Percentiles rank a stretch among this genome's conserved stretches.
Conservation (phyloP, 2,888 invertebrate species). For the Drosophila ezoana region DNA sequence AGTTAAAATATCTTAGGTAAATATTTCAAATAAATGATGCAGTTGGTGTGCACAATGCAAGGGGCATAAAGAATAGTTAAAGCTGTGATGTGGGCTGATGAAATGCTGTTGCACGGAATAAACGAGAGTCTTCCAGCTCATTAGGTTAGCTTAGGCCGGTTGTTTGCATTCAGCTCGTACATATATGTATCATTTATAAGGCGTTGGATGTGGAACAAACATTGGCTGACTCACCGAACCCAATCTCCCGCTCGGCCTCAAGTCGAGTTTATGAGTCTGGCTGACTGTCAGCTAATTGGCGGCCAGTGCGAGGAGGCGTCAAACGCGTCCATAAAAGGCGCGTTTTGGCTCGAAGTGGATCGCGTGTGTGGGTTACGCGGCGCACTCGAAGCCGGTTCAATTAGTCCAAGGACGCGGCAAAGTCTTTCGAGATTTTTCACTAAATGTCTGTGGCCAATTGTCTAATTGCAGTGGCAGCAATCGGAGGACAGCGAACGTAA, state of each 20-base stretch:
- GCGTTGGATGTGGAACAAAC: slow-evolving; percentile 11
- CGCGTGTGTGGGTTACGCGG: slow-evolving; percentile 40
- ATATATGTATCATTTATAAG: not conserved
- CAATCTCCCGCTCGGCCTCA: slow-evolving; percentile 13
- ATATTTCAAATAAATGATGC: no score
- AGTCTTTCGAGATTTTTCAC: not conserved
- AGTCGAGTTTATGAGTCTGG: slow-evolving; percentile 30
- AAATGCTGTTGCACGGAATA: slow-evolving; percentile 7
- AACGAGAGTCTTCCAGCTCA: not conserved
- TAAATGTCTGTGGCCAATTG: not conserved
- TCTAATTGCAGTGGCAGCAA: slow-evolving; percentile 88
- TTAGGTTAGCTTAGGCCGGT: no score
- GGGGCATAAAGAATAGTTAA: not conserved
- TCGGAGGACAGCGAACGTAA: slow-evolving; percentile 94
- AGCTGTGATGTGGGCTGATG: slow-evolving; percentile 8
- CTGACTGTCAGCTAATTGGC: slow-evolving; percentile 56
- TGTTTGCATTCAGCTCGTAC: not conserved
- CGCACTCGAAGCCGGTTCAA: slow-evolving; percentile 53
- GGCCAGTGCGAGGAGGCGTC: slow-evolving; percentile 58
- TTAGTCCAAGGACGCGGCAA: slow-evolving; percentile 56
- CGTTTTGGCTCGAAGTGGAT: slow-evolving; percentile 32
- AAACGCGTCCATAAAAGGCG: slow-evolving; percentile 60
- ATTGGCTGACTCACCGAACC: slow-evolving; percentile 24
- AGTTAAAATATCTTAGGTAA: no score
- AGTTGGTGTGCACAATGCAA: no score